Base-by-base conservation (phyloP, 1,140 invertebrate genomes). In the Armadillidium nasatum region DNA sequence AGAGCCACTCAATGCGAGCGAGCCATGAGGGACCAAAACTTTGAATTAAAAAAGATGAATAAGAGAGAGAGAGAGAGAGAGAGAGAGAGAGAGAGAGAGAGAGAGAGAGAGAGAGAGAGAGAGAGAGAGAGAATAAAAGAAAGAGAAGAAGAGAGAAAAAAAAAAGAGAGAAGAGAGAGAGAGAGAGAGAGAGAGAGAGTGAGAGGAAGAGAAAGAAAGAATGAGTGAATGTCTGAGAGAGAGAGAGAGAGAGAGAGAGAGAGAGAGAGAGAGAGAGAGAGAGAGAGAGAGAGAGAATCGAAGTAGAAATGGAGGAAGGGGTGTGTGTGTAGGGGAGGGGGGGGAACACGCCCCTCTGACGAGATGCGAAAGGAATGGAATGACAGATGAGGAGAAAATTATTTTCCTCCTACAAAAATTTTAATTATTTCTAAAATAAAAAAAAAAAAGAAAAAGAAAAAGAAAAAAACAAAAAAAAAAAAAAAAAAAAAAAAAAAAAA, bases 71-170 rank as follows among this genome's bases (percentile, higher is more conserved):
- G 50, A 60, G 50, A 60, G 50, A 60, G 50, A 60, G 50, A 60
- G 50, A 60, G 50, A 60, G 50, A 60, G 50, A 60, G 50, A 60
- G 50, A 15, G 11, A 60, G 11, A 60, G 19, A 19, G 50, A 60
- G 50, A 60, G 50, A 60, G 50, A 60, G 50, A 60, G 50, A 60
- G 50, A 60, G 50, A 60, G 50, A 60, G 50, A 60, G 50, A 60
- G 50, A 60, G 50, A 60, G 50, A 60, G 50, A 60, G 50, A 60
- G 50, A 60, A 1, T 15, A 19, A 7, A 2, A 60, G 50, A 60
- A 7, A 60, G 46, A 50, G 46, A 50, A 15, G 15, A 15, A 50
- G 46, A 50, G 15, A 10, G 46, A 10, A n/a, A 7, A 60, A 7
- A 60, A 7, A 60, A 7, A 60, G 50, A 60, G 50, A 60, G 50